Evolutionary conservation across 2,113 vertebrate species (phyloP), one percentile per base, ranked within the genome.

Genomic region (Uria aalge): DNA sequence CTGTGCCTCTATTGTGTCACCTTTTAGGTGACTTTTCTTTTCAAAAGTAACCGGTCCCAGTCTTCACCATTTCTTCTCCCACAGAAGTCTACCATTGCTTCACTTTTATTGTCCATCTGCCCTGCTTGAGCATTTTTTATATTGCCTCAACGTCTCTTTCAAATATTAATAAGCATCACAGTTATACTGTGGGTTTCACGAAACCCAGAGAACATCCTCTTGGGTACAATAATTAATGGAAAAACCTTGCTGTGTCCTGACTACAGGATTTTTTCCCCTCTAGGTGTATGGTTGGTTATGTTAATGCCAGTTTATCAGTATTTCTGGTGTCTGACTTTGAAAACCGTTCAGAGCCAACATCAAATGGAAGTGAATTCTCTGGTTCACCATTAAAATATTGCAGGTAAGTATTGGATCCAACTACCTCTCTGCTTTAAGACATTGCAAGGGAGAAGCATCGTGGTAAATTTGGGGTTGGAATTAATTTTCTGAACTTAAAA

Each of bases 261-360:
- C 53, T 43, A 40, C 36, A 93, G 64, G 40, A 59, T 73, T 90
- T 92, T 87, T 96, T 94, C 66, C 79, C 92, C 81, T 86, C 41
- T 83, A 99, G 99, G 92, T 99, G 99, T 79, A 99, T 99, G 99
- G 98, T 99, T 96, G 99, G 99, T 78, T 99, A 99, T 8, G 99
- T 99, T 64, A 99, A 99, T 60, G 99, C 99, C 97, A 99, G 99
- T 95, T 97, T 99, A 76, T 99, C 99, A 13, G 97, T 99, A 48
- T 99, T 99, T 92, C 98, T 97, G 53, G 99, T 99, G 88, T 98
- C 98, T 36, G 99, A 99, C 97, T 99, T 99, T 97, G 99, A 99
- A 97, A 98, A 97, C 73, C 98, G 98, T 72, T 99, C 99, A 15
- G 98, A 99, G 85, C 98, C 99, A 40, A 97, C 97, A 57, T 98